These are phyloP conservation scores for Drosophila diplacantha DNA, from an alignment of 2,888 invertebrate genomes.

Conservation along the genomic window DNA sequence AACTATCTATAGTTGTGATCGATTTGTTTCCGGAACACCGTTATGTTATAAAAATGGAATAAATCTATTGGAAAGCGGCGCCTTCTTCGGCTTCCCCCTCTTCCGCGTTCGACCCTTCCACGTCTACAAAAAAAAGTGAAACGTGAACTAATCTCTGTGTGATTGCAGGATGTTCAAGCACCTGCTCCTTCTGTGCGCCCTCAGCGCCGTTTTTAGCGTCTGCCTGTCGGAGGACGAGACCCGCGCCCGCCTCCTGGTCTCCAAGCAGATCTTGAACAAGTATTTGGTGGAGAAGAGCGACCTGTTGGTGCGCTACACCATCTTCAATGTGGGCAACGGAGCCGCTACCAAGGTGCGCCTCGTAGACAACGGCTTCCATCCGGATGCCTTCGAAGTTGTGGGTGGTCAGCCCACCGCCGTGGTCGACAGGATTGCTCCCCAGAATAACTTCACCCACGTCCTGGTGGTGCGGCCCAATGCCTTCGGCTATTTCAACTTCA, in stretches of 20 bases:
- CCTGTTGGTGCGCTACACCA: slow-evolving; percentile 94
- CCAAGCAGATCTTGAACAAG: slow-evolving; percentile 96
- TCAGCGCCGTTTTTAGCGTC: slow-evolving; percentile 68
- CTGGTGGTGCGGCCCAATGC: slow-evolving; percentile 93
- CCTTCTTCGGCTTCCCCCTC: slow-evolving; percentile 17
- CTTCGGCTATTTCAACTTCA: slow-evolving; percentile 97
- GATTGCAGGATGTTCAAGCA: slow-evolving; percentile 63
- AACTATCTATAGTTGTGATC: not conserved
- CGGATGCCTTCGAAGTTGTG: slow-evolving; percentile 92
- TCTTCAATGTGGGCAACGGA: slow-evolving; percentile 94
- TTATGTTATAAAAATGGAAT: slow-evolving; percentile 9
- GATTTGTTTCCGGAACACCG: not conserved
- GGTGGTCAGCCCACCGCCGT: slow-evolving; percentile 90
- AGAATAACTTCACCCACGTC: slow-evolving; percentile 95
- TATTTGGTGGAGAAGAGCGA: slow-evolving; percentile 98
- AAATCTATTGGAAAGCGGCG: not conserved
- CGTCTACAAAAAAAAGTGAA: slow-evolving; percentile 71
- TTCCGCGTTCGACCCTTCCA: slow-evolving; percentile 54
- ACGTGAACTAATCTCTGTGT: slow-evolving; percentile 23
- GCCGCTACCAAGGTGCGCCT: slow-evolving; percentile 92
- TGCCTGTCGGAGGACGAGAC: slow-evolving; percentile 81
- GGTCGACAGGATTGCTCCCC: slow-evolving; percentile 94
- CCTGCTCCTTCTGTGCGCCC: slow-evolving; percentile 54
- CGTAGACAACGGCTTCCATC: slow-evolving; percentile 94
- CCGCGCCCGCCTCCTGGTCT: slow-evolving; percentile 89